Evolutionary conservation across 2,797 vertebrate genomes (phyloP).

Genomic region (Ctenochaetus hawaiiensis): DNA sequence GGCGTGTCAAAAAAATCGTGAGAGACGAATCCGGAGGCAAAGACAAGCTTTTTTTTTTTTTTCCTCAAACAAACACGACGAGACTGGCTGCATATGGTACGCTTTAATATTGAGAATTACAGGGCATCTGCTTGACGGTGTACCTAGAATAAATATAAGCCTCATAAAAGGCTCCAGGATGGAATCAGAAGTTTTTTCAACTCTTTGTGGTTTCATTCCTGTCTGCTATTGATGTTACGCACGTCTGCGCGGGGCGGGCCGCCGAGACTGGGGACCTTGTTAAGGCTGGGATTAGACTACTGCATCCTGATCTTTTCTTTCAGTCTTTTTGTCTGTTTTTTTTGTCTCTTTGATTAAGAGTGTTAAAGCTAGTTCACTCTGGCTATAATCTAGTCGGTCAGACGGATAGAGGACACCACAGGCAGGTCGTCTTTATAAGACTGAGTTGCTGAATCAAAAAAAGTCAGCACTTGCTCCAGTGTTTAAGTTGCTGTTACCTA

Average conservation of each 20-base stretch:
- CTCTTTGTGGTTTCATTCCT: slow-evolving; percentile 39
- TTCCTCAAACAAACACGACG: slow-evolving; percentile 31
- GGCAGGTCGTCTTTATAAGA: neutral
- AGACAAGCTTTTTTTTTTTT: neutral
- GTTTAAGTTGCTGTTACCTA: slow-evolving; percentile 13
- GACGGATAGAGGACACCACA: slow-evolving; percentile 9
- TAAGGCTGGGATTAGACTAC: slow-evolving; percentile 49
- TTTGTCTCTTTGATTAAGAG: slow-evolving; percentile 39
- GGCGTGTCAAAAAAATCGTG: slow-evolving; percentile 57
- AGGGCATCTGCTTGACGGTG: slow-evolving; percentile 37
- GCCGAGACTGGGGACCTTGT: slow-evolving; percentile 50
- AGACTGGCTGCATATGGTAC: slow-evolving; percentile 40
- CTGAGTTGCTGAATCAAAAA: slow-evolving; percentile 9
- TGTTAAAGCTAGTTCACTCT: neutral
- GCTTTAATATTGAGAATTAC: slow-evolving; percentile 33
- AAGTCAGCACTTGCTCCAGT: slow-evolving; percentile 15
- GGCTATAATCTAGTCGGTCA: slow-evolving; percentile 13
- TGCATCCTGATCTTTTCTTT: slow-evolving; percentile 35
- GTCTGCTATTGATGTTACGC: slow-evolving; percentile 40
- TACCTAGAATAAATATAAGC: slow-evolving; percentile 52
- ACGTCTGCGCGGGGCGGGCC: slow-evolving; percentile 34
- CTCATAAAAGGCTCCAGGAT: slow-evolving; percentile 31
- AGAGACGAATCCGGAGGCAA: slow-evolving; percentile 43
- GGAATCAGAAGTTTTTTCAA: slow-evolving; percentile 39
- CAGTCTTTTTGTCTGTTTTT: slow-evolving; percentile 10